phyloP scores from a whole-genome alignment of 2,888 invertebrate species.

The Parnassius smintheus region DNA sequence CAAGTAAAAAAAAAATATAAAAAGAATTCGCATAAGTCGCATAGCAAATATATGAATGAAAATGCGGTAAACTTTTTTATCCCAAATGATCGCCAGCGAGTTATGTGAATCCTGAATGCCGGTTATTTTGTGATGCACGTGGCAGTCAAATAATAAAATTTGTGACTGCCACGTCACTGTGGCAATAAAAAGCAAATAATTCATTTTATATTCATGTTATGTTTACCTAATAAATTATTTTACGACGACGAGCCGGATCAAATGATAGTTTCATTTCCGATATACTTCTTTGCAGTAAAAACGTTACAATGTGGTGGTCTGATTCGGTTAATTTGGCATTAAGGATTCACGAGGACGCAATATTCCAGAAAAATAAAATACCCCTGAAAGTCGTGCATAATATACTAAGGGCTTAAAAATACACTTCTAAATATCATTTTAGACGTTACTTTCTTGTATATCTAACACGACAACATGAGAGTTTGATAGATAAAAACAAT shows the following conservation, averaged over 20 bases:
- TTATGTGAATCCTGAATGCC: conserved; percentile 78
- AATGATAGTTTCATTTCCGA: conserved; percentile 24
- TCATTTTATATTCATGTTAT: conserved; percentile 49
- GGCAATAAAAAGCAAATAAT: conserved; percentile 52
- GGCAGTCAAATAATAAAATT: conserved; percentile 52
- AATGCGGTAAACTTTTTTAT: conserved; percentile 31
- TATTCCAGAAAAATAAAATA: conserved; percentile 38
- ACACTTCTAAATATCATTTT: background rate
- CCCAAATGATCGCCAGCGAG: conserved; percentile 57
- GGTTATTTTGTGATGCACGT: conserved; percentile 46
- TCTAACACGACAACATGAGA: conserved; percentile 12
- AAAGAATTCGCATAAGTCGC: conserved; percentile 65
- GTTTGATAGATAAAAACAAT: conserved; percentile 5
- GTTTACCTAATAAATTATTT: conserved; percentile 55
- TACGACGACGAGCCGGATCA: conserved; percentile 38
- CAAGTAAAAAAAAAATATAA: conserved; percentile 22
- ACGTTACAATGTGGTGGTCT: conserved; percentile 29
- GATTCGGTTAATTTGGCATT: conserved; percentile 51
- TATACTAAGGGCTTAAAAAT: conserved; percentile 16
- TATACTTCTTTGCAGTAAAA: conserved; percentile 27
- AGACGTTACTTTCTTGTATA: conserved; percentile 6
- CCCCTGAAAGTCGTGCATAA: conserved; percentile 21
- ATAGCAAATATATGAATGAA: conserved; percentile 43
- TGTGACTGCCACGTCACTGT: conserved; percentile 38
- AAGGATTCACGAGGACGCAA: conserved; percentile 78